These are phyloP conservation scores for Drosophila miranda DNA, from an alignment of 1,140 invertebrate species.

Conservation along the genomic window DNA sequence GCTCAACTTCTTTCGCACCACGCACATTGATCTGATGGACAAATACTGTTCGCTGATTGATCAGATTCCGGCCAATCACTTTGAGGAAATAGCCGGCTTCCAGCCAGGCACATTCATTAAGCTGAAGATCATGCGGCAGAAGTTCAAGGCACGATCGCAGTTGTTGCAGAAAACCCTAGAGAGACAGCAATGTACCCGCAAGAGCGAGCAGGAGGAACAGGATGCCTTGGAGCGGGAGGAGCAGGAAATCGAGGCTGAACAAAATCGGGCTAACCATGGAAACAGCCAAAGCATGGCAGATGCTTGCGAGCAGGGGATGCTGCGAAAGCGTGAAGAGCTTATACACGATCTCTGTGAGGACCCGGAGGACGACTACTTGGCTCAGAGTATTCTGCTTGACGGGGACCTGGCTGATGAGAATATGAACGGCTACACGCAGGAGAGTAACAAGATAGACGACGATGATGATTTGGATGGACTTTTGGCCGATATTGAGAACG, in stretches of 20 bases:
- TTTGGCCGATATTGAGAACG: slow-evolving; percentile 55
- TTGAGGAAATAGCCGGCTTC: slow-evolving; percentile 68
- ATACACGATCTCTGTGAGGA: slow-evolving; percentile 50
- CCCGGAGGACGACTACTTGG: slow-evolving; percentile 46
- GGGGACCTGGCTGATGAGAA: slow-evolving; percentile 58
- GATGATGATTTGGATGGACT: slow-evolving; percentile 70
- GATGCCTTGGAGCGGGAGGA: slow-evolving; percentile 54
- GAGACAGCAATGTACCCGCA: slow-evolving; percentile 26
- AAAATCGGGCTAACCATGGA: not conserved
- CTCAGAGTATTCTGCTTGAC: slow-evolving; percentile 60
- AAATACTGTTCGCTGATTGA: slow-evolving; percentile 77
- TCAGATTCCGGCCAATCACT: slow-evolving; percentile 71
- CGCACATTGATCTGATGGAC: slow-evolving; percentile 72
- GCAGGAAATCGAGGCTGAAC: slow-evolving; percentile 44
- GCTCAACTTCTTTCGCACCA: slow-evolving; percentile 51
- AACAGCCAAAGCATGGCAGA: slow-evolving; percentile 16
- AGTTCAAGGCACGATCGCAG: slow-evolving; percentile 73
- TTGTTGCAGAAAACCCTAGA: slow-evolving; percentile 60
- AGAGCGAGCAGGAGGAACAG: slow-evolving; percentile 14
- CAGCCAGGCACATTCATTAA: slow-evolving; percentile 71
- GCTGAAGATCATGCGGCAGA: slow-evolving; percentile 73
- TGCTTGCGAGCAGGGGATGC: not conserved
- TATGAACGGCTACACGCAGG: slow-evolving; percentile 24
- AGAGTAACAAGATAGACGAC: slow-evolving; percentile 16
- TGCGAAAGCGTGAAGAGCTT: slow-evolving; percentile 33